Conservation (phyloP, 2,113 vertebrate species). For the Toxotes jaculatrix region DNA sequence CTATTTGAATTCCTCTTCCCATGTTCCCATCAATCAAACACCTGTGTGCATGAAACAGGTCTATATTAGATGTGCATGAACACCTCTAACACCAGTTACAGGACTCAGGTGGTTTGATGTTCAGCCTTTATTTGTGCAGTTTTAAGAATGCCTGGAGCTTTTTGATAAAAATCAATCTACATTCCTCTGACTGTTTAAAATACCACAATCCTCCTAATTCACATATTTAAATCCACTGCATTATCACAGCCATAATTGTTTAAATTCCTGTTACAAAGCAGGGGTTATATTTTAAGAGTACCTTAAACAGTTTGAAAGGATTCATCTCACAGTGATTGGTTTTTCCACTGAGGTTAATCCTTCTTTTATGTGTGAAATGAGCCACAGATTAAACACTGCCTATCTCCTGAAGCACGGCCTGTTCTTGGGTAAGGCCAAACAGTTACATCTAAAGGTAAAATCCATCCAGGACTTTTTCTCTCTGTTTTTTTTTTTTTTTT, state of each 20-base stretch:
- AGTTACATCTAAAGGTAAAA: background rate
- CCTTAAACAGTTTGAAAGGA: conserved; percentile 28
- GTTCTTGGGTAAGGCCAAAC: background rate
- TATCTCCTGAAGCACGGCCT: background rate
- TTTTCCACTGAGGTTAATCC: conserved; percentile 6
- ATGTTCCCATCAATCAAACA: conserved; percentile 35
- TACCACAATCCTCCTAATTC: background rate
- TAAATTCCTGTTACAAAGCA: background rate
- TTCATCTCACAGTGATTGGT: background rate
- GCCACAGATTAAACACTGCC: conserved; percentile 28
- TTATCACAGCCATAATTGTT: background rate
- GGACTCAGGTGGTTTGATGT: background rate
- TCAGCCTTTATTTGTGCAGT: background rate
- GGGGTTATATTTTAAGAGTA: background rate
- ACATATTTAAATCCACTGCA: background rate
- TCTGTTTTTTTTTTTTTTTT: background rate
- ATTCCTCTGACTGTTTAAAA: conserved; percentile 43
- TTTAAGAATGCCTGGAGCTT: background rate
- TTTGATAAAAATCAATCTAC: background rate
- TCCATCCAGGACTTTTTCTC: too few species aligned
- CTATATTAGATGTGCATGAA: background rate
- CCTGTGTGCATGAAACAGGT: conserved; percentile 8
- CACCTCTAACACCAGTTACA: background rate
- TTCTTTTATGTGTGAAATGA: conserved; percentile 37
- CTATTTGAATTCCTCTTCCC: conserved; percentile 25